A percentile compares a stretch with the other conserved stretches of the same genome.
phyloP scores from a whole-genome alignment of 2,113 vertebrate species.

The Talpa occidentalis region DNA sequence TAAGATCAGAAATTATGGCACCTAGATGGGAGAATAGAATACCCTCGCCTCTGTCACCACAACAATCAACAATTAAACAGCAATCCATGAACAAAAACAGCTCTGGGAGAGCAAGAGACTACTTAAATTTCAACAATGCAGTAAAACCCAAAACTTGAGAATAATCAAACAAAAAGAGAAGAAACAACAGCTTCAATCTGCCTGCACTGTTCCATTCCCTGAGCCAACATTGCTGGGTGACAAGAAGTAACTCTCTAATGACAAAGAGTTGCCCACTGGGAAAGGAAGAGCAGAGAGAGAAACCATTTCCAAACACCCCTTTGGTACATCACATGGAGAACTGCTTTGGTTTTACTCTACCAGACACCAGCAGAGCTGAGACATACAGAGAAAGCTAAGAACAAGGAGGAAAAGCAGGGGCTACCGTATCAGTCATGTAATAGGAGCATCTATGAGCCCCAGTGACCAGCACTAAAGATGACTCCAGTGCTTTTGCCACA shows the following conservation, averaged over 20 bases:
- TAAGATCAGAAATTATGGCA: not conserved
- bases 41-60: not conserved
- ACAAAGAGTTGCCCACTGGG: not conserved
- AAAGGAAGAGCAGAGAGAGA: not conserved
- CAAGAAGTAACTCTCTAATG: not conserved
- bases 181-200: not conserved
- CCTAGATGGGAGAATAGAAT: not conserved
- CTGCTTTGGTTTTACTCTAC: not conserved
- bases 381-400: not conserved
- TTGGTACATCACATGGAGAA: not conserved
- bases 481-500: not conserved
- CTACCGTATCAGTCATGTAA: not conserved
- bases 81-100: not conserved
- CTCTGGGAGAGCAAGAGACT: not conserved
- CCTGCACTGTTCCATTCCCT: not conserved
- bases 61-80: not conserved
- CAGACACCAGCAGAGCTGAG: not conserved
- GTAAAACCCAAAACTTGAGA: not conserved
- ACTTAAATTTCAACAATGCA: not conserved
- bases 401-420: not conserved
- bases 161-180: not conserved
- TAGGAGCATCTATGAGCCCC: not conserved
- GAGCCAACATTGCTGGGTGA: not conserved
- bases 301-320: not conserved
- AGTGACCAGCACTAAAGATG: not conserved